These are phyloP conservation scores for Drosophila pachea DNA, from an alignment of 1,140 invertebrate species.

Conservation along the genomic window DNA sequence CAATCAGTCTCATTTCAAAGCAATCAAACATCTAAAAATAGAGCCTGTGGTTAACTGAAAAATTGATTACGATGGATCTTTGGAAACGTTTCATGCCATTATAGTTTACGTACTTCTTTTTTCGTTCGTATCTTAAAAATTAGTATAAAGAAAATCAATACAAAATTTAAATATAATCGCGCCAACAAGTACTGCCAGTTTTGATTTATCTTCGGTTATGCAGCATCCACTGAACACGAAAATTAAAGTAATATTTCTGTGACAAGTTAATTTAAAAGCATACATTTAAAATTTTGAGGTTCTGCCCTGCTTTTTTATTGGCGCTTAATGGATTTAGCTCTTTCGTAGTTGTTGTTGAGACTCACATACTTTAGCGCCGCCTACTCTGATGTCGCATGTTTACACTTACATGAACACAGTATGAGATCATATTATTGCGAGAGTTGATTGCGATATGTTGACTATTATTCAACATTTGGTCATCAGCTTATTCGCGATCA, in stretches of 20 bases:
- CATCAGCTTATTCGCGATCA: constrained; percentile 48
- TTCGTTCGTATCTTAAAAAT: constrained; percentile 26
- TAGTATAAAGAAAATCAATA: constrained; percentile 49
- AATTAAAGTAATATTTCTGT: too few relatives aligned
- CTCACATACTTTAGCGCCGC: too few relatives aligned
- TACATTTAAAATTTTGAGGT: too few relatives aligned
- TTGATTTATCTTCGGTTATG: too few relatives aligned
- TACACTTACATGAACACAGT: constrained; percentile 17
- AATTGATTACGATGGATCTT: constrained; percentile 76
- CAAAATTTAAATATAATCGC: not conserved
- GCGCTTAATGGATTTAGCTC: too few relatives aligned
- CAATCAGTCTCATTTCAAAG: constrained; percentile 76
- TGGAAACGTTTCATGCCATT: constrained; percentile 73
- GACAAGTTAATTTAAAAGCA: too few relatives aligned
- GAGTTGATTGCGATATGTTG: constrained; percentile 52
- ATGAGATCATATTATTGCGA: constrained; percentile 71
- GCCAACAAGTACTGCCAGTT: too few relatives aligned
- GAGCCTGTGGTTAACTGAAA: constrained; percentile 28
- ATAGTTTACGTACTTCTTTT: constrained; percentile 33
- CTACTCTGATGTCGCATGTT: too few relatives aligned
- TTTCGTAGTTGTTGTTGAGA: too few relatives aligned
- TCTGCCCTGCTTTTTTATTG: too few relatives aligned
- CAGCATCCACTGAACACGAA: too few relatives aligned
- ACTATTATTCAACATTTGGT: constrained; percentile 22
- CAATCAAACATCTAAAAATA: constrained; percentile 31